A percentile compares a stretch with the other conserved stretches of the same genome.
phyloP scores from a whole-genome alignment of 2,888 invertebrate genomes.

The Lagria hirta region DNA sequence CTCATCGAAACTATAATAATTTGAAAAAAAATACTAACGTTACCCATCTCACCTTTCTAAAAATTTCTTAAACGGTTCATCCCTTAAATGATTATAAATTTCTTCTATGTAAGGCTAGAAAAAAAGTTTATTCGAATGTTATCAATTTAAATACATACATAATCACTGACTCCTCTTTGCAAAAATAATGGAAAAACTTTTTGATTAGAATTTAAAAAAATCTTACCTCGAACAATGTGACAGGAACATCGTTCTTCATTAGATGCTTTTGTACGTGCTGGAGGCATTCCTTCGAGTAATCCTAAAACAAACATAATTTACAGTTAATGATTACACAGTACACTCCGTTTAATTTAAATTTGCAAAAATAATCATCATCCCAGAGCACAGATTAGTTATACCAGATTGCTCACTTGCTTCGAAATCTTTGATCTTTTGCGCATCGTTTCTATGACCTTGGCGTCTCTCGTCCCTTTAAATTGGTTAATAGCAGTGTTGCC shows the following conservation, averaged over 20 bases:
- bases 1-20: constrained; percentile 5
- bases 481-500: too few relatives aligned
- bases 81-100: constrained; percentile 96
- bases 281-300: constrained; percentile 96
- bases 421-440: too few relatives aligned
- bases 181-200: constrained; percentile 24
- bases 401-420: too few relatives aligned
- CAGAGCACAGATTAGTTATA: too few relatives aligned
- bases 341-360: too few relatives aligned
- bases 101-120: constrained; percentile 99
- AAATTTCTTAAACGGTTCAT: constrained; percentile 96
- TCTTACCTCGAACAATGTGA: constrained; percentile 94
- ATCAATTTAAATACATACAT: too few relatives aligned
- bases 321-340: too few relatives aligned
- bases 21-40: constrained; percentile 30
- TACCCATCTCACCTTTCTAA: constrained; percentile 83
- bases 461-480: too few relatives aligned
- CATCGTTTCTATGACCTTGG: too few relatives aligned
- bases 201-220: constrained; percentile 17
- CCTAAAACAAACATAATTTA: constrained; percentile 68
- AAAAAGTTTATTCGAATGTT: constrained; percentile 37
- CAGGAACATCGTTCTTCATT: constrained; percentile 95
- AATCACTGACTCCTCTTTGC: too few relatives aligned
- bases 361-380: too few relatives aligned
- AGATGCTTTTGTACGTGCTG: constrained; percentile 97